These are phyloP conservation scores for Theristicus caerulescens DNA, from an alignment of 2,113 vertebrate genomes.

Conservation along the genomic window DNA sequence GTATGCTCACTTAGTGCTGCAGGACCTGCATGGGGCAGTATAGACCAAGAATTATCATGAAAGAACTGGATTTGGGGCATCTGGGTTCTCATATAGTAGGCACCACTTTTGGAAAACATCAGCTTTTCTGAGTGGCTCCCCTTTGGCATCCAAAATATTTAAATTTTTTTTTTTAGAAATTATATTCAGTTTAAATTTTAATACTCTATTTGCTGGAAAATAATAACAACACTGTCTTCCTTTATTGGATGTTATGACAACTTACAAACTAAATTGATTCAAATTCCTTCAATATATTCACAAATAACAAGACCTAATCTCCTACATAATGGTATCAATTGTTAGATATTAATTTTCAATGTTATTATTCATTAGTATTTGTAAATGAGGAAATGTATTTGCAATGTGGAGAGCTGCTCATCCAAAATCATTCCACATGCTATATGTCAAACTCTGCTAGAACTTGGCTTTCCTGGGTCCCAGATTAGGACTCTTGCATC, in stretches of 20 bases:
- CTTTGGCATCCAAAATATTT: not conserved
- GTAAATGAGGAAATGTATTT: not conserved
- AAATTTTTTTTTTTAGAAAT: not conserved
- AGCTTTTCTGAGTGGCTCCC: not conserved
- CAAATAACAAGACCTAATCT: not conserved
- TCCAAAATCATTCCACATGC: not conserved
- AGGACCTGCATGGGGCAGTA: slow-evolving; percentile 44
- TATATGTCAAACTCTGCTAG: not conserved
- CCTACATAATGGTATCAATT: not conserved
- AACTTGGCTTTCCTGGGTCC: not conserved
- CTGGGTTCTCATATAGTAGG: not conserved
- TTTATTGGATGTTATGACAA: not conserved
- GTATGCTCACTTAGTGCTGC: not conserved
- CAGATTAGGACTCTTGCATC: not conserved
- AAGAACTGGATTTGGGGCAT: not conserved
- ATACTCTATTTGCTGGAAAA: not conserved
- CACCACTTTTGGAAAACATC: not conserved
- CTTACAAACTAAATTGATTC: not conserved
- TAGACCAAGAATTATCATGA: not conserved
- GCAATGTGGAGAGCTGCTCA: not conserved
- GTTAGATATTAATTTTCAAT: not conserved
- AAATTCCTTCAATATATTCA: not conserved
- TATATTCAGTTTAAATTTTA: not conserved
- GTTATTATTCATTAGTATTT: not conserved
- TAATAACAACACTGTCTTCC: not conserved